phyloP scores from a whole-genome alignment of 1,140 invertebrate species.

The Heliconius congener region DNA sequence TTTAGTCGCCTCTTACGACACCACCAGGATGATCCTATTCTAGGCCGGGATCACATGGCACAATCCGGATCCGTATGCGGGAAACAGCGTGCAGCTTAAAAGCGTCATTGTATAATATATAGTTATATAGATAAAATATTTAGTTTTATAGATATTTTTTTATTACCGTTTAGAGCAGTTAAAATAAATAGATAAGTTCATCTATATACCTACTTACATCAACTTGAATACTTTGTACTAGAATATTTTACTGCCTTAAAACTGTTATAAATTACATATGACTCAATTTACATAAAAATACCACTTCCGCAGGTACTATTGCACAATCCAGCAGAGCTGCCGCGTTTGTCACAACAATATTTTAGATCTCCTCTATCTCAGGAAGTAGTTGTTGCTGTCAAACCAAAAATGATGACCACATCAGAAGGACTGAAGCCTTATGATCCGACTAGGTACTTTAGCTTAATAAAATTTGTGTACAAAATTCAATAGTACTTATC shows the following conservation, averaged over 20 bases:
- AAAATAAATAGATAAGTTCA: no score
- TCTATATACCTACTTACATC: no score
- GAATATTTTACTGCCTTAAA: neutral
- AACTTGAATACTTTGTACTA: no score
- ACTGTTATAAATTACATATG: neutral
- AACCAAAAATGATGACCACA: slow-evolving; percentile 85
- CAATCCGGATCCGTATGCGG: no score
- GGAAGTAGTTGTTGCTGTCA: slow-evolving; percentile 83
- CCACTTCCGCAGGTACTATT: slow-evolving; percentile 77
- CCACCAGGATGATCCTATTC: no score
- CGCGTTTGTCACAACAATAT: slow-evolving; percentile 82
- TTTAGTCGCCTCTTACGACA: no score
- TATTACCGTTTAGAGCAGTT: neutral
- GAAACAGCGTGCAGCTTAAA: no score
- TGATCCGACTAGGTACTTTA: slow-evolving; percentile 65
- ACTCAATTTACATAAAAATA: neutral
- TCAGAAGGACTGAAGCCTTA: slow-evolving; percentile 81
- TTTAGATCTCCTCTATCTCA: slow-evolving; percentile 83
- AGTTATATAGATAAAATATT: neutral
- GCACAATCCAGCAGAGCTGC: slow-evolving; percentile 84
- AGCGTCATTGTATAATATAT: neutral
- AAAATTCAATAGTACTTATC: no score
- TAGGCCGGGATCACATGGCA: no score
- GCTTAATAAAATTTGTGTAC: no score
- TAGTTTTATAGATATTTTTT: neutral